These are phyloP conservation scores for Momotus momota DNA, from an alignment of 2,797 vertebrate genomes.

Conservation along the genomic window DNA sequence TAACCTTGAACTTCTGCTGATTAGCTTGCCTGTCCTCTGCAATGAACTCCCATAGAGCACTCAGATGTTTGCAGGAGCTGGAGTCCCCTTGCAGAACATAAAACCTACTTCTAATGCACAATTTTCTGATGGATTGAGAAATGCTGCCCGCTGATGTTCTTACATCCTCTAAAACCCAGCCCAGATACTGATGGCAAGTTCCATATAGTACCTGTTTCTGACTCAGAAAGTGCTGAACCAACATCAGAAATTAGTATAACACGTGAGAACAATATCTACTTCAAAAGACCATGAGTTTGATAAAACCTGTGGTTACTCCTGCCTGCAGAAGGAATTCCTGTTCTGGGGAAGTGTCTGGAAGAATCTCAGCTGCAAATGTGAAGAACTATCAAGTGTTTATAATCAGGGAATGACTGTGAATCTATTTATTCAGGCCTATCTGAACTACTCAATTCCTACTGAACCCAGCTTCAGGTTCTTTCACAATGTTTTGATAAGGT, in stretches of 20 bases:
- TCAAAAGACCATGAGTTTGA: background rate
- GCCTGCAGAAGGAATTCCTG: background rate
- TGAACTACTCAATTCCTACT: background rate
- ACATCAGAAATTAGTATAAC: background rate
- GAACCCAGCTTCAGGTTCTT: background rate
- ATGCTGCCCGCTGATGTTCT: background rate
- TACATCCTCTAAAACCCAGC: background rate
- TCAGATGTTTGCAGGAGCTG: background rate
- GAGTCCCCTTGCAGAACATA: background rate
- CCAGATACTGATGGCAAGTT: background rate
- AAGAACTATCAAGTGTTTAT: background rate
- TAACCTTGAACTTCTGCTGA: background rate
- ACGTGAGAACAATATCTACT: background rate
- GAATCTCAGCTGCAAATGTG: background rate
- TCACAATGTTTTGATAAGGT: slow-evolving; percentile 15
- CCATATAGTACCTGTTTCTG: background rate
- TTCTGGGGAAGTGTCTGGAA: background rate
- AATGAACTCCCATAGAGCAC: background rate
- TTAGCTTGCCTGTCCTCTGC: background rate
- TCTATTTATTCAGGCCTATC: background rate
- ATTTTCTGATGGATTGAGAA: background rate
- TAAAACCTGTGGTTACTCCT: background rate
- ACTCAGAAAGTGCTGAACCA: background rate
- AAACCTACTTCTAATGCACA: background rate
- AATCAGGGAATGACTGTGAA: background rate